A percentile compares a stretch with the other conserved stretches of the same genome.
Conservation (phyloP, 2,797 vertebrate species). For the Myoxocephalus aenaeus region DNA sequence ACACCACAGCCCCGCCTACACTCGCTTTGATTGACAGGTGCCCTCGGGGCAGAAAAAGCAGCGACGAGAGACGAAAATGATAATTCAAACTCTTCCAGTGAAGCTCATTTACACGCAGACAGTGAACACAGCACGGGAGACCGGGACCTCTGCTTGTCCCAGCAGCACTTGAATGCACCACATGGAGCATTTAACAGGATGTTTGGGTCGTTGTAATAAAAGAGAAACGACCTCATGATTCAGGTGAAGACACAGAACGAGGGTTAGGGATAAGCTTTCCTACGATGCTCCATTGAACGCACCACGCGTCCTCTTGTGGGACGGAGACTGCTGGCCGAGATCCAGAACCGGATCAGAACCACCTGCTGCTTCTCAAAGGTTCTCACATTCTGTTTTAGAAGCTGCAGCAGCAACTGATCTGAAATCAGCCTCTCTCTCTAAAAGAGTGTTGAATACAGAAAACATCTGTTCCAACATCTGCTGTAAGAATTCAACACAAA, state of each 20-base stretch:
- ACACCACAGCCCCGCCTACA: not conserved
- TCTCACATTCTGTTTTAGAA: constrained; percentile 26
- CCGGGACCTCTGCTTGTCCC: not conserved
- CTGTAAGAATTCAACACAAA: not conserved
- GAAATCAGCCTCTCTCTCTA: no score
- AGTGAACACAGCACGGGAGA: not conserved
- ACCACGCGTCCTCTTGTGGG: not conserved
- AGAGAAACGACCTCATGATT: no score
- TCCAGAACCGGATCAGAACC: constrained; percentile 52
- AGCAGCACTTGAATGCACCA: no score
- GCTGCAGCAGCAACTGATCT: no score
- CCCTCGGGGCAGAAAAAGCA: not conserved
- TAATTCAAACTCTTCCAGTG: constrained; percentile 10
- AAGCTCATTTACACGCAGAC: not conserved
- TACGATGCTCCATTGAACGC: not conserved
- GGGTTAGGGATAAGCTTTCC: not conserved
- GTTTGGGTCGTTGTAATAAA: no score
- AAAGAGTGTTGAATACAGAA: not conserved
- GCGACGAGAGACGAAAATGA: constrained; percentile 5
- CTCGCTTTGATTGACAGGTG: not conserved
- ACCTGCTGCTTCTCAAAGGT: constrained; percentile 49
- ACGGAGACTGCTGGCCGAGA: constrained; percentile 22
- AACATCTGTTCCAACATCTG: constrained; percentile 4
- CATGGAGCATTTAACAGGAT: no score
- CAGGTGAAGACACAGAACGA: no score